Conservation (phyloP, 2,888 invertebrate species). For the Lithophane leautieri region DNA sequence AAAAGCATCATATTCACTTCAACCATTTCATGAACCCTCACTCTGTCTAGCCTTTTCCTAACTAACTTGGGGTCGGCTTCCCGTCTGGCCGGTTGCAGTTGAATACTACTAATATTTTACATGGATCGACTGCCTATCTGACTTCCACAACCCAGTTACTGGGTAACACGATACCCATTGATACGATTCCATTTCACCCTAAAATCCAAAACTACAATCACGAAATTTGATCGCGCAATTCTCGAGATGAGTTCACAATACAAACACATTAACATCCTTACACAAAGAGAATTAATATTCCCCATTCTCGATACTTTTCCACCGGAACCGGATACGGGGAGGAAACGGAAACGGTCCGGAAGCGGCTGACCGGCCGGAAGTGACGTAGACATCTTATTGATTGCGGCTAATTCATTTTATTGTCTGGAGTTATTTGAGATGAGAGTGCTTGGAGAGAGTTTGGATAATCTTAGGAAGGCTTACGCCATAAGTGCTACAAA, state of each 20-base stretch:
- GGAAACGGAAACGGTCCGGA: conserved; percentile 77
- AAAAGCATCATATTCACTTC: neutral
- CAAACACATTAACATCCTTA: conserved; percentile 63
- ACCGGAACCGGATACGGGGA: conserved; percentile 74
- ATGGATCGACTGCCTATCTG: neutral
- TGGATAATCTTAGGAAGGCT: neutral
- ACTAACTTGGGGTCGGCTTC: neutral
- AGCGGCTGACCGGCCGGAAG: conserved; percentile 81
- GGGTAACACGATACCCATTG: neutral
- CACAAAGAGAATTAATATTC: conserved; percentile 70
- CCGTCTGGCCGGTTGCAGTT: neutral
- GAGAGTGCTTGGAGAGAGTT: neutral
- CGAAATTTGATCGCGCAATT: conserved; percentile 38
- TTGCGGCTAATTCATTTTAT: conserved; percentile 81
- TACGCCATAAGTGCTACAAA: neutral
- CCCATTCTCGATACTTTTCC: conserved; percentile 62
- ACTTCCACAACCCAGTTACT: neutral
- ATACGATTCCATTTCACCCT: neutral
- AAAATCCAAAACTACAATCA: conserved; percentile 18
- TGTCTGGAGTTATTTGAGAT: conserved; percentile 51
- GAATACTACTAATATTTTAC: neutral
- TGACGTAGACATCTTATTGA: conserved; percentile 81
- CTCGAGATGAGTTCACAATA: conserved; percentile 46
- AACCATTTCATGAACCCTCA: neutral
- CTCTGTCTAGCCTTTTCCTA: neutral